A percentile compares a stretch with the other conserved stretches of the same genome.
Evolutionary conservation across 2,888 invertebrate genomes (phyloP).

Genomic region (Acanthosepion pharaonis): DNA sequence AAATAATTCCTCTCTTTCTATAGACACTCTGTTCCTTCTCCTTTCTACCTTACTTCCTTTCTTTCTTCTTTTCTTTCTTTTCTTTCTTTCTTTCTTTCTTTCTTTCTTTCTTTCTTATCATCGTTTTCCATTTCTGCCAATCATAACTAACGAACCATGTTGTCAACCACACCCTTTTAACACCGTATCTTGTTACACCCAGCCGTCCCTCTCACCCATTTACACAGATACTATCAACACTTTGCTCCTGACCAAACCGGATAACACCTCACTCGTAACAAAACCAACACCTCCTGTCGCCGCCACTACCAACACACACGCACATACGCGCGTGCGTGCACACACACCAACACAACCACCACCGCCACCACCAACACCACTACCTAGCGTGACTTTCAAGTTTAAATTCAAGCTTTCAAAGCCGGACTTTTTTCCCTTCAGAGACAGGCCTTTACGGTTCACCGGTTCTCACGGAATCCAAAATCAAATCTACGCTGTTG

Average conservation of each 20-base stretch:
- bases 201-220: background rate
- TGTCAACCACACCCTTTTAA: background rate
- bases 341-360: background rate
- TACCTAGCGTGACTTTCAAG: background rate
- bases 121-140: background rate
- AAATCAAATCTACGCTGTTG: constrained; percentile 33
- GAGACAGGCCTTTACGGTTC: background rate
- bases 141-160: background rate
- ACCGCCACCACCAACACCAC: background rate
- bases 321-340: too few species aligned
- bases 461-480: background rate
- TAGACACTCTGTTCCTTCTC: too few species aligned
- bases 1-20: too few species aligned
- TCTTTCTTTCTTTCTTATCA: too few species aligned
- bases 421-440: background rate
- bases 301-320: background rate
- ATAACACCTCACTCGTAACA: background rate
- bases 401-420: constrained; percentile 14
- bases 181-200: background rate
- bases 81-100: too few species aligned
- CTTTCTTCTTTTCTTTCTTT: too few species aligned
- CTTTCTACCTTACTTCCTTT: background rate
- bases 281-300: background rate
- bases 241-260: background rate
- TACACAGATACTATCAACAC: background rate